Conservation (phyloP, 1,140 invertebrate genomes). For the Homalodisca vitripennis region DNA sequence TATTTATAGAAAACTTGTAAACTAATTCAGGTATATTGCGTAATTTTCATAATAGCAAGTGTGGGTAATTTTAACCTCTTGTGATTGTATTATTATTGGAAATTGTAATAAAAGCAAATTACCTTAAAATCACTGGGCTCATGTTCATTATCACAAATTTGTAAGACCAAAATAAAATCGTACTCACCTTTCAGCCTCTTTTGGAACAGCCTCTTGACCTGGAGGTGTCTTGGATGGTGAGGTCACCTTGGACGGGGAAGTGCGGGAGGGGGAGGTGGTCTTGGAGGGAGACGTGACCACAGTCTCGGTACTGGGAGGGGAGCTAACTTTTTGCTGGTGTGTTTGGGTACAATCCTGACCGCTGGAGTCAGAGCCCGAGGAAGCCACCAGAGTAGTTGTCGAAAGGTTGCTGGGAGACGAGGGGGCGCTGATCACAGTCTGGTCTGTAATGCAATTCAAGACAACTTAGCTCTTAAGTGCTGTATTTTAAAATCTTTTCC, state of each 20-base stretch:
- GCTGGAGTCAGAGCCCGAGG: constrained; percentile 47
- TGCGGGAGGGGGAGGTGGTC: constrained; percentile 8
- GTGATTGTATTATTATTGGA: no score
- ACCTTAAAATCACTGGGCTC: no score
- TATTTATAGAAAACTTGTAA: no score
- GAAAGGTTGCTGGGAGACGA: constrained; percentile 71
- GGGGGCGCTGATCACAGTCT: constrained; percentile 55
- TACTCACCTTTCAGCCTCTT: constrained; percentile 9
- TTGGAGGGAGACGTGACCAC: constrained; percentile 1
- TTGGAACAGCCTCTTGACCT: background rate
- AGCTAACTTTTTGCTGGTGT: constrained; percentile 44
- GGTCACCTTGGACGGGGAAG: constrained; percentile 14
- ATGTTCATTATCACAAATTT: no score
- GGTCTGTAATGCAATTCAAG: constrained; percentile 42
- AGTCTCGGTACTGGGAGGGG: background rate
- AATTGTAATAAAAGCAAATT: no score
- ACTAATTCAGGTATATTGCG: no score
- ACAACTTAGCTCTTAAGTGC: no score
- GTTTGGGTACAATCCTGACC: constrained; percentile 42
- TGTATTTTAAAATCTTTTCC: no score
- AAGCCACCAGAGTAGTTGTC: constrained; percentile 65
- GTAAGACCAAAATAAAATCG: no score
- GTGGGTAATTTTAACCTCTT: no score
- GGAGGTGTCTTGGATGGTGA: constrained; percentile 18
- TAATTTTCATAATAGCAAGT: no score